Evolutionary conservation across 1,140 invertebrate genomes (phyloP).

Genomic region (Diplogasteroides magnus): DNA sequence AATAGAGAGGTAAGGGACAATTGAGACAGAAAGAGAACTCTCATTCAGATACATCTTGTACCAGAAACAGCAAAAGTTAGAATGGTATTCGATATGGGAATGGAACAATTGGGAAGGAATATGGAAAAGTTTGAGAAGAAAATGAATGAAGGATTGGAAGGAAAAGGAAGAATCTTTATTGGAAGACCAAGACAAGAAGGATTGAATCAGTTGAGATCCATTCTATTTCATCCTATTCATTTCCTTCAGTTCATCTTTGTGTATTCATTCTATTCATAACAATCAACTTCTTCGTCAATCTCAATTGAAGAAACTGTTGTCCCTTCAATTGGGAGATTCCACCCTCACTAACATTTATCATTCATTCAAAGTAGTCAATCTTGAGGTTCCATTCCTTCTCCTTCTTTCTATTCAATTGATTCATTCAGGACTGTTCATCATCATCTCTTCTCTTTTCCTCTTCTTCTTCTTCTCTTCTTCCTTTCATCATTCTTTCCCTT

Average conservation of each 20-base stretch:
- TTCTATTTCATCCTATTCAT: too few relatives aligned
- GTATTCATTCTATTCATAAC: background rate
- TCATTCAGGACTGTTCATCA: background rate
- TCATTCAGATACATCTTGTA: background rate
- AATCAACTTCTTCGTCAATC: background rate
- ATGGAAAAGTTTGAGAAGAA: background rate
- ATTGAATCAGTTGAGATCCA: too few relatives aligned
- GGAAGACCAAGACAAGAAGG: too few relatives aligned
- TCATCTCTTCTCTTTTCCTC: background rate
- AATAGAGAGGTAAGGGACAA: background rate
- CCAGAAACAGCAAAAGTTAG: background rate
- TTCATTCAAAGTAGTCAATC: background rate
- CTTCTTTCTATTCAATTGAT: background rate
- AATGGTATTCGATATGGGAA: background rate
- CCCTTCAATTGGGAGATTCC: background rate
- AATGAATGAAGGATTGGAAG: background rate
- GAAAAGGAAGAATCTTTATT: background rate
- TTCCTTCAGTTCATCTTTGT: background rate
- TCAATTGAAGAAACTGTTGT: too few relatives aligned
- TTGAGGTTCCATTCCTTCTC: background rate
- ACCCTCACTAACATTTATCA: background rate
- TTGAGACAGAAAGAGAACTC: background rate
- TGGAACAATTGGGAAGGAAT: background rate
- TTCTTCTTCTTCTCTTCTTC: background rate
- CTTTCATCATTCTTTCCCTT: background rate